phyloP scores from a whole-genome alignment of 2,113 vertebrate species.

The Thunnus thynnus region DNA sequence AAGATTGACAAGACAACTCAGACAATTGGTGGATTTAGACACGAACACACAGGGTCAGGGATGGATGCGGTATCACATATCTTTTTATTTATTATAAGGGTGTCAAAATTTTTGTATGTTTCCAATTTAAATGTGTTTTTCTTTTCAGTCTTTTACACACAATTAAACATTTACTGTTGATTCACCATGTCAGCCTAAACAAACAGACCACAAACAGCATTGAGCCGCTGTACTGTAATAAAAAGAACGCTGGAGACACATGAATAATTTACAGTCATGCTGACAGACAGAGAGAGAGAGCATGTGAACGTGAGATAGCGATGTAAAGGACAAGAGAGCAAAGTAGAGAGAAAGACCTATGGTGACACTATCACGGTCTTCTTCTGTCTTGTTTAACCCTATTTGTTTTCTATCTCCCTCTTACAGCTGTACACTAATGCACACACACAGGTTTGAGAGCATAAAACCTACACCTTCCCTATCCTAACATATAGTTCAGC shows the following conservation, averaged over 20 bases:
- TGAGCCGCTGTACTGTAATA: background rate
- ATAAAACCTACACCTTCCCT: background rate
- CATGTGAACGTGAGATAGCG: background rate
- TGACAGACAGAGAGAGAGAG: background rate
- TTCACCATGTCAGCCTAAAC: too few relatives aligned
- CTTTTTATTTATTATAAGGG: background rate
- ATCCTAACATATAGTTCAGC: background rate
- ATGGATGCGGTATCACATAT: background rate
- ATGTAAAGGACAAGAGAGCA: background rate
- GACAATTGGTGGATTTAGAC: background rate
- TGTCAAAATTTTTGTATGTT: too few relatives aligned
- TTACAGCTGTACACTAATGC: background rate
- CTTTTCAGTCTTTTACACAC: too few relatives aligned
- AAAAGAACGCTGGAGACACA: background rate
- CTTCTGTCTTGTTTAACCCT: background rate
- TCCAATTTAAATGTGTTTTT: too few relatives aligned
- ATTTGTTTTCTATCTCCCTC: constrained; percentile 1
- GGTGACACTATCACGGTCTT: background rate
- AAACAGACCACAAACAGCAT: background rate
- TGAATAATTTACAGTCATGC: constrained; percentile 24
- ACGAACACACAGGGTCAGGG: background rate
- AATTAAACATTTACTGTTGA: too few relatives aligned
- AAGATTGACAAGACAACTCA: background rate
- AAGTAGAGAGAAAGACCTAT: background rate
- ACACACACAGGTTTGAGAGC: background rate